Conservation (phyloP, 2,113 vertebrate genomes). For the Notothenia coriiceps region DNA sequence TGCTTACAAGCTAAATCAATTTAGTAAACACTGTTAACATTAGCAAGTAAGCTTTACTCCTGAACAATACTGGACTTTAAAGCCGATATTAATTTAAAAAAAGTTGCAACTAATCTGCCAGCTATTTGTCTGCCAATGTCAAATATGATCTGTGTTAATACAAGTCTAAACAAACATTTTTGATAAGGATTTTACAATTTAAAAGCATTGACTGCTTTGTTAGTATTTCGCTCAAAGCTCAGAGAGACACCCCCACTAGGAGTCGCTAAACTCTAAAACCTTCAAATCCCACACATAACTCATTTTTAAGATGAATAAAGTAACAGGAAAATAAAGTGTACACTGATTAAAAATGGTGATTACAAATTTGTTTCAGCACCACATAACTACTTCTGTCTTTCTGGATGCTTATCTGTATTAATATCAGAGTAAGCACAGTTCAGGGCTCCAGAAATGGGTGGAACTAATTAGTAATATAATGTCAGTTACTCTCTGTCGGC, state of each 20-base stretch:
- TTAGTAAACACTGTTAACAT: not conserved
- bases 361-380: not conserved
- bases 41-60: not conserved
- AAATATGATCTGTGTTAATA: not conserved
- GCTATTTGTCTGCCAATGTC: not conserved
- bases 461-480: not conserved
- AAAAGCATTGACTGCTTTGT: not conserved
- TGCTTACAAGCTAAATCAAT: not conserved
- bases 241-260: not conserved
- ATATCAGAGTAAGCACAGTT: not conserved
- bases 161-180: not conserved
- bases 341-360: not conserved
- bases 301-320: constrained; percentile 8
- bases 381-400: not conserved
- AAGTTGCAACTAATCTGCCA: not conserved
- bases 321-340: not conserved
- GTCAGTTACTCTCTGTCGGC: not conserved
- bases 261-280: not conserved
- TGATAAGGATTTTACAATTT: not conserved
- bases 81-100: not conserved
- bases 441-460: not conserved
- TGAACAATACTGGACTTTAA: not conserved
- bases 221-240: not conserved
- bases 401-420: not conserved
- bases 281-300: not conserved